phyloP scores from a whole-genome alignment of 2,888 invertebrate species.

The Pelosia muscerda region DNA sequence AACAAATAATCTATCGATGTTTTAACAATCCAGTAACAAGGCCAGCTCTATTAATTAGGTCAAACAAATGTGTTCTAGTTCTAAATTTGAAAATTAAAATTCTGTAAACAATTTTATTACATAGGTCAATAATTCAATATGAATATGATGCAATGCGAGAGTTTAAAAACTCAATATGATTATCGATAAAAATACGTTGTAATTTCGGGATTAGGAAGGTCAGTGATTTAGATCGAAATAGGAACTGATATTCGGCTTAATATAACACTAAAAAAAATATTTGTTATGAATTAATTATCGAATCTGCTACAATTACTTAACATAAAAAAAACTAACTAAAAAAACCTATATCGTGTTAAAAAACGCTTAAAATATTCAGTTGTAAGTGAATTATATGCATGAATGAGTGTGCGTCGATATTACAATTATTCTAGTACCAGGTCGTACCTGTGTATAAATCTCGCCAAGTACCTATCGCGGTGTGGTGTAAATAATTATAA shows the following conservation, averaged over 20 bases:
- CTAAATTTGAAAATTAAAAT: neutral
- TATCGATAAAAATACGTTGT: no score
- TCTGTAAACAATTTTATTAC: neutral
- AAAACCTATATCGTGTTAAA: no score
- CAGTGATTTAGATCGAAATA: no score
- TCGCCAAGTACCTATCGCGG: neutral
- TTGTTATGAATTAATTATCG: no score
- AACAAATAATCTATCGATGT: constrained; percentile 15
- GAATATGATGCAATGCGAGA: no score
- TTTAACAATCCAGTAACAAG: constrained; percentile 17
- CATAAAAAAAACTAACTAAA: no score
- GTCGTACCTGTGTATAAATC: constrained; percentile 11
- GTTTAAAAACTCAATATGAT: no score
- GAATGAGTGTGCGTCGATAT: neutral
- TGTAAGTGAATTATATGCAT: neutral
- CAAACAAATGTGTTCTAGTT: neutral
- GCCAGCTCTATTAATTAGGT: constrained; percentile 18
- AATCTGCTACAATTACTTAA: no score
- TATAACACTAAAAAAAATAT: no score
- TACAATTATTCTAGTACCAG: constrained; percentile 5
- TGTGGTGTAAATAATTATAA: constrained; percentile 18
- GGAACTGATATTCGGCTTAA: no score
- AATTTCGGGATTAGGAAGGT: no score
- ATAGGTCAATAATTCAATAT: no score
- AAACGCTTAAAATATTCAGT: neutral